Percentiles rank a stretch among this genome's conserved stretches.
Evolutionary conservation across 1,140 invertebrate genomes (phyloP).

Genomic region (Drosophila orosa): DNA sequence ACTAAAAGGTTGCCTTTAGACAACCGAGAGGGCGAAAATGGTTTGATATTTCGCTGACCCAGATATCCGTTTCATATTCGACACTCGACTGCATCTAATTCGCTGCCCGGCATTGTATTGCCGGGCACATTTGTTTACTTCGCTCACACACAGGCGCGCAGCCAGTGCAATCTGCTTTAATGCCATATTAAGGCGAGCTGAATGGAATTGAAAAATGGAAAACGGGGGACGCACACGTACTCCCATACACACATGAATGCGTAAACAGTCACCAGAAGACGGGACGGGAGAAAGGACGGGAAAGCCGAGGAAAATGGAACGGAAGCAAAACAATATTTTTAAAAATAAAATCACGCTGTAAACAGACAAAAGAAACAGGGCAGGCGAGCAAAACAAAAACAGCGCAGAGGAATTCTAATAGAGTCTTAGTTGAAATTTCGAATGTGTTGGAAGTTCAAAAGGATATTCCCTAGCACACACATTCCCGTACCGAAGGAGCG

Average conservation of each 20-base stretch:
- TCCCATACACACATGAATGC: conserved; percentile 46
- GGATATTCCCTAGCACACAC: background rate
- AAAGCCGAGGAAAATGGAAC: conserved; percentile 33
- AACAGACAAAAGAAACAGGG: conserved; percentile 58
- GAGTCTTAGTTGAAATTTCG: conserved; percentile 19
- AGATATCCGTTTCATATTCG: conserved; percentile 52
- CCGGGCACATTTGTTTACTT: conserved; percentile 53
- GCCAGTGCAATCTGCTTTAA: conserved; percentile 65
- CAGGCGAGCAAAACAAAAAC: conserved; percentile 18
- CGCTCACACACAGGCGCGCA: conserved; percentile 6
- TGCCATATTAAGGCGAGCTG: conserved; percentile 71
- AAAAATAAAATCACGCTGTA: conserved; percentile 73
- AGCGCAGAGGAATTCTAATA: conserved; percentile 23
- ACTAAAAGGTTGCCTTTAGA: conserved; percentile 20
- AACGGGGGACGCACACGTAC: conserved; percentile 21
- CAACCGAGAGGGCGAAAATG: conserved; percentile 4
- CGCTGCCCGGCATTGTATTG: conserved; percentile 49
- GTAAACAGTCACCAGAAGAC: conserved; percentile 52
- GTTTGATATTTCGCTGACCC: conserved; percentile 43
- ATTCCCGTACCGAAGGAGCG: background rate
- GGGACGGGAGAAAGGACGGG: background rate
- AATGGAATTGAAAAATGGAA: conserved; percentile 75
- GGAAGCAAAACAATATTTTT: conserved; percentile 60
- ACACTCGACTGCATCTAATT: conserved; percentile 53
- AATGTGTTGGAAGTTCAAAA: conserved; percentile 6